A percentile compares a stretch with the other conserved stretches of the same genome.
Conservation (phyloP, 2,113 vertebrate genomes). For the Parotia lawesii region DNA sequence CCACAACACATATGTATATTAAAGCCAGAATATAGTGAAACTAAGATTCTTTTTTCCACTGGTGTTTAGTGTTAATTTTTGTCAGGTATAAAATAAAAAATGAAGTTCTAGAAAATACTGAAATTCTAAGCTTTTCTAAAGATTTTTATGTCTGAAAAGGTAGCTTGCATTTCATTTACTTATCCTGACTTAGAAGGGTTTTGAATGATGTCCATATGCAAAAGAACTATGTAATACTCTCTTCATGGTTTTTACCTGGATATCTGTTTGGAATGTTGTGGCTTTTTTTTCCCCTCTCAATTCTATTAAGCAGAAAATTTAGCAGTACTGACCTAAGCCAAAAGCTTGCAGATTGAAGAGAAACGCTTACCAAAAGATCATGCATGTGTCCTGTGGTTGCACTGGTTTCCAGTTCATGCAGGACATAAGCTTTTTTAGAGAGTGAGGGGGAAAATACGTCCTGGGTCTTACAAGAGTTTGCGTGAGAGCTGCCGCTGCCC, state of each 20-base stretch:
- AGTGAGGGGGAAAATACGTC: rapidly evolving
- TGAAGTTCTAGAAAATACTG: neutral
- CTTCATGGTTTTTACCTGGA: neutral
- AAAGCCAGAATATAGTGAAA: neutral
- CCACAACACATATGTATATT: neutral
- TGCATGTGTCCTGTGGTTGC: neutral
- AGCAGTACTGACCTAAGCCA: neutral
- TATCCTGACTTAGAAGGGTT: neutral
- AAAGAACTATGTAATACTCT: neutral
- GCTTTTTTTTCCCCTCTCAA: neutral
- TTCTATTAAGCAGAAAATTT: neutral
- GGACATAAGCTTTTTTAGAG: neutral
- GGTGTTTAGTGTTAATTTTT: neutral
- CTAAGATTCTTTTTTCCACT: neutral
- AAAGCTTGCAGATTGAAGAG: neutral
- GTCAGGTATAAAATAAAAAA: neutral
- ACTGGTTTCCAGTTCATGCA: neutral
- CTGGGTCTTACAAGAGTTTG: neutral
- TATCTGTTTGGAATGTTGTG: neutral
- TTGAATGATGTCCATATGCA: neutral
- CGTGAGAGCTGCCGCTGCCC: neutral
- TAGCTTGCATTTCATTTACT: neutral
- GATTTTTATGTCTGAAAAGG: neutral
- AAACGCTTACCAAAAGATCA: neutral
- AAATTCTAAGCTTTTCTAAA: neutral